These are phyloP conservation scores for Ctenomys sociabilis DNA, from an alignment of 2,113 vertebrate genomes.

Conservation along the genomic window DNA sequence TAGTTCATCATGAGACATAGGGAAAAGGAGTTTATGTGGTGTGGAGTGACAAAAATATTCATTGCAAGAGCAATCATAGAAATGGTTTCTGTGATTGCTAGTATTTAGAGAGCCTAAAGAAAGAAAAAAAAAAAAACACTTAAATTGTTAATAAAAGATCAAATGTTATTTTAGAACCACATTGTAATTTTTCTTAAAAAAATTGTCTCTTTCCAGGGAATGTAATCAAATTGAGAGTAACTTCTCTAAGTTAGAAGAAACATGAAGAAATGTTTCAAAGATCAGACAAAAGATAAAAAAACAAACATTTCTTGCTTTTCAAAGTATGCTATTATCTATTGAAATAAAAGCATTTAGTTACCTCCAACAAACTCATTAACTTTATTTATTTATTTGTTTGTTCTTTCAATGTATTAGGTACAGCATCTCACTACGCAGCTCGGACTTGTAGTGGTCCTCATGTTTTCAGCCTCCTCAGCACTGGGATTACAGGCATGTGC, in stretches of 20 bases:
- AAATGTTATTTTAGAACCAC: conserved; percentile 8
- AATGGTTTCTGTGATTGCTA: not conserved
- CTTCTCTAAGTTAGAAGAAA: conserved; percentile 29
- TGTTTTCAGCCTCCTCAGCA: no score
- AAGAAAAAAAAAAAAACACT: not conserved
- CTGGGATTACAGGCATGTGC: no score
- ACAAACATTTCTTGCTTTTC: conserved; percentile 18
- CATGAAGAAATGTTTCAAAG: conserved; percentile 27
- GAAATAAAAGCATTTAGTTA: not conserved
- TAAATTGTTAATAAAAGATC: conserved; percentile 51
- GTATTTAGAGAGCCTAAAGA: not conserved
- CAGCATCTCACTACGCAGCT: no score
- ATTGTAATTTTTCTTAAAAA: not conserved
- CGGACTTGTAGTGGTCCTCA: no score
- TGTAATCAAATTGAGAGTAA: conserved; percentile 14
- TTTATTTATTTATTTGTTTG: not conserved
- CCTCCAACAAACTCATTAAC: not conserved
- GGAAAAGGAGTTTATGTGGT: not conserved
- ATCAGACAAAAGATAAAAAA: conserved; percentile 14
- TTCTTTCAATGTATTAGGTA: no score
- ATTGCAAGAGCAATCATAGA: conserved; percentile 2
- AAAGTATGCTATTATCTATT: not conserved
- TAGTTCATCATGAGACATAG: not conserved
- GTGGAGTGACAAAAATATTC: not conserved
- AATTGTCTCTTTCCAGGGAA: conserved; percentile 25